These are phyloP conservation scores for Eupithecia subumbrata DNA, from an alignment of 2,888 invertebrate genomes.

Conservation along the genomic window DNA sequence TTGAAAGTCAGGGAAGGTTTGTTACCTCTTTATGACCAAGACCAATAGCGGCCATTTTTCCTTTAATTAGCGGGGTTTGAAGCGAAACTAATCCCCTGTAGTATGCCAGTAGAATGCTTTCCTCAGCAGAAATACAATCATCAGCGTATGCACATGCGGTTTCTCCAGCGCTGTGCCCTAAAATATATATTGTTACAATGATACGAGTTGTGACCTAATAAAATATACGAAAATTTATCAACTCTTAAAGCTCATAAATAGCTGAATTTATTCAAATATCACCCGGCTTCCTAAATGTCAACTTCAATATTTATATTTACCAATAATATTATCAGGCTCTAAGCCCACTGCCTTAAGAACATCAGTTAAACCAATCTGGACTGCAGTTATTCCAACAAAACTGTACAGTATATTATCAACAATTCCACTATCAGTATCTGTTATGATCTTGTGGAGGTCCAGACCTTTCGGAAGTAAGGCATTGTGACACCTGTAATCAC, in stretches of 20 bases:
- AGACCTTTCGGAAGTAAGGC: conserved; percentile 84
- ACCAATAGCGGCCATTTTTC: not conserved
- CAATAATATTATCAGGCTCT: conserved; percentile 34
- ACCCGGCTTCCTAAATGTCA: no score
- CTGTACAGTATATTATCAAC: conserved; percentile 86
- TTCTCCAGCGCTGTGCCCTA: not conserved
- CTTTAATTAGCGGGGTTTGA: not conserved
- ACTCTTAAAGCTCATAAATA: no score
- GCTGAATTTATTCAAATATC: no score
- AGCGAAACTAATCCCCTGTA: not conserved
- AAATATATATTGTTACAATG: no score
- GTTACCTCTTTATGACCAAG: conserved; percentile 4
- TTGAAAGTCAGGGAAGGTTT: no score
- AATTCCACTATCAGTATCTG: conserved; percentile 82
- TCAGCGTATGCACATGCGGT: not conserved
- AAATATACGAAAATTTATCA: no score
- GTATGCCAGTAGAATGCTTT: not conserved
- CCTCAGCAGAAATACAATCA: not conserved
- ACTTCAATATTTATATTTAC: no score
- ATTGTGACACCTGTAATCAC: conserved; percentile 51
- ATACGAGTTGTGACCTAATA: no score
- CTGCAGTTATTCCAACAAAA: conserved; percentile 34
- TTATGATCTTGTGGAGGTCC: conserved; percentile 85
- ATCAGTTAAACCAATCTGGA: conserved; percentile 41
- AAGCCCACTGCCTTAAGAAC: conserved; percentile 31